These are phyloP conservation scores for Acarapis woodi DNA, from an alignment of 1,140 invertebrate species.

Conservation along the genomic window DNA sequence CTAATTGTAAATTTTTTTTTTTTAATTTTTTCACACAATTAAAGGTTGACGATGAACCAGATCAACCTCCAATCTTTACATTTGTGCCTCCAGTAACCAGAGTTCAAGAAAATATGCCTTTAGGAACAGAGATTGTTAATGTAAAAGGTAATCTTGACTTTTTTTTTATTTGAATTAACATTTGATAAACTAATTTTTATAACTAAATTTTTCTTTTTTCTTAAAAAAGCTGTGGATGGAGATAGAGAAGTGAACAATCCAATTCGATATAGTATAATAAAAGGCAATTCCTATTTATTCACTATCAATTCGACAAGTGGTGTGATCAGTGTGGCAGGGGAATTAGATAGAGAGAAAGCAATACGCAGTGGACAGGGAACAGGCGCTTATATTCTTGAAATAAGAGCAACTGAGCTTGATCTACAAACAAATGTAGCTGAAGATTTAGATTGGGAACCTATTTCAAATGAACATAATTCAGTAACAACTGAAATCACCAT, in stretches of 20 bases:
- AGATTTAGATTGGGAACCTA: slow-evolving; percentile 18
- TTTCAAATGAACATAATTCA: slow-evolving; percentile 34
- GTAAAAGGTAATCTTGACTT: no score
- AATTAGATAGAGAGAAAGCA: slow-evolving; percentile 38
- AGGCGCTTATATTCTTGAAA: slow-evolving; percentile 56
- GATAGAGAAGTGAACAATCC: slow-evolving; percentile 66
- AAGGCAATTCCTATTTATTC: slow-evolving; percentile 24
- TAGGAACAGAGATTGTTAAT: slow-evolving; percentile 47
- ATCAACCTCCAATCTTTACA: slow-evolving; percentile 65
- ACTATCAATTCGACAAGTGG: slow-evolving; percentile 51
- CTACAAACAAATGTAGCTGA: slow-evolving; percentile 14
- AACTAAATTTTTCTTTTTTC: no score
- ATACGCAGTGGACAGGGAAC: slow-evolving; percentile 24
- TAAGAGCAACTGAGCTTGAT: slow-evolving; percentile 44
- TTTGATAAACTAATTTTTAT: no score
- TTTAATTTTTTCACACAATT: no score
- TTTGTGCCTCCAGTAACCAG: slow-evolving; percentile 51
- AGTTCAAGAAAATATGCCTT: slow-evolving; percentile 48
- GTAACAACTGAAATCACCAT: slow-evolving; percentile 65
- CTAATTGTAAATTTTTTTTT: no score
- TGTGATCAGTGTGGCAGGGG: slow-evolving; percentile 37
- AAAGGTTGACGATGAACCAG: slow-evolving; percentile 63
- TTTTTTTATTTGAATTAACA: neutral
- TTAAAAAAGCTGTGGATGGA: slow-evolving; percentile 62
- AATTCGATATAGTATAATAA: slow-evolving; percentile 46